Evolutionary conservation across 2,888 invertebrate genomes (phyloP), one percentile per base, ranked within the genome.

Genomic region (Drosophila nigritarsus): DNA sequence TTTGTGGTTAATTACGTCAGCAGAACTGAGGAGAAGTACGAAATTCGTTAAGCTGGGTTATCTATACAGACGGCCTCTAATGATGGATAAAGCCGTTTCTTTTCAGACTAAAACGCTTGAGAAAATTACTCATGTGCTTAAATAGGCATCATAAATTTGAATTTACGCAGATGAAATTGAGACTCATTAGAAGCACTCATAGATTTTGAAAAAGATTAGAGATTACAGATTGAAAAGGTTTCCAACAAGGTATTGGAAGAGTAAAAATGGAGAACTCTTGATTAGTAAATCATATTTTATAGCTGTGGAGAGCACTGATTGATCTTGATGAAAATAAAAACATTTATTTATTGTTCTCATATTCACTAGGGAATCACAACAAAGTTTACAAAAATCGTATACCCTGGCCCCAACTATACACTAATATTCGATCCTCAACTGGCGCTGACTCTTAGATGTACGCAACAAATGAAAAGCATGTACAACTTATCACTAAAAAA

Each of bases 1-100:
- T 78, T 76, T 82, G 80, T 78, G 78, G 75, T 79, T 83, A 85
- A 82, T 84, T 79, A 84, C 80, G 75, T 79, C 72, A 75, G 65
- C 80, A 79, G 67, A 72, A 67, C 70, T 55, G 53, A 24, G 32
- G 1, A 27, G 27, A 54, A 54, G 38, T n/a, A 27, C 13, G 11
- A 11, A 68, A 50, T 51, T 56, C 40, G 45, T 61, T 18, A 65
- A 66, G 56, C 40, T 49, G 38, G 48, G 48, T 49, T 79, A 79
- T 78, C 80, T 63, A 38, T 51, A 75, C 65, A 68, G 68, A 48
- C 67, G 42, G 79, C 79, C 75, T 63, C 45, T 15, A 50, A 61
- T 60, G 36, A 55, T 38, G 42, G 75, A 61, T 64, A 58, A 29
- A 20, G 27, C 48, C 40, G 13, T 40, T 48, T 32, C 61, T 20